phyloP scores from a whole-genome alignment of 2,797 vertebrate genomes.

The Chelidonichthys spinosus region DNA sequence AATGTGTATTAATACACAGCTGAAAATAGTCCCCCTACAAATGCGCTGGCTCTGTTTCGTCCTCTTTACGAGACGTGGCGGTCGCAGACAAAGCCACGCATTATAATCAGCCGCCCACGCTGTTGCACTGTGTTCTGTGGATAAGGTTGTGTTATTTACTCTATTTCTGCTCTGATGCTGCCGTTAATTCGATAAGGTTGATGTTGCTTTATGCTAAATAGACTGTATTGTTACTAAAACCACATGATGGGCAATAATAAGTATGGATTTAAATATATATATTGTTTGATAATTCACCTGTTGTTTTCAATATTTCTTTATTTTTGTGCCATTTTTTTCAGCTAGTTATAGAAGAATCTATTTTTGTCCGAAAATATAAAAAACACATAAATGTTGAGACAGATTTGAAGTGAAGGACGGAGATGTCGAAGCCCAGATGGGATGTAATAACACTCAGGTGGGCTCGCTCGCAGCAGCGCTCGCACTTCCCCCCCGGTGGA shows the following conservation, averaged over 20 bases:
- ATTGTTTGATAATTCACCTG: too few relatives aligned
- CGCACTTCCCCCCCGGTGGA: background rate
- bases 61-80: conserved; percentile 5
- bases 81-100: conserved; percentile 26
- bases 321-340: too few relatives aligned
- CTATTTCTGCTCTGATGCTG: background rate
- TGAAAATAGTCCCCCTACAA: conserved; percentile 38
- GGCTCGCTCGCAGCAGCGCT: background rate
- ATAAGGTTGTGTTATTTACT: background rate
- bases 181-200: background rate
- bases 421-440: background rate
- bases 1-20: conserved; percentile 26
- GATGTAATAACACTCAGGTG: conserved; percentile 11
- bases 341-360: too few relatives aligned
- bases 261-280: background rate
- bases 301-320: too few relatives aligned
- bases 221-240: background rate
- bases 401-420: background rate
- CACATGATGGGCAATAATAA: background rate
- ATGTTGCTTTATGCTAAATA: background rate
- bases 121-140: background rate
- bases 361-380: background rate
- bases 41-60: conserved; percentile 24
- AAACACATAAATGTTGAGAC: background rate
- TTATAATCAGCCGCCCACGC: conserved; percentile 20